Evolutionary conservation across 2,888 invertebrate genomes (phyloP).

Genomic region (Deilephila elpenor): DNA sequence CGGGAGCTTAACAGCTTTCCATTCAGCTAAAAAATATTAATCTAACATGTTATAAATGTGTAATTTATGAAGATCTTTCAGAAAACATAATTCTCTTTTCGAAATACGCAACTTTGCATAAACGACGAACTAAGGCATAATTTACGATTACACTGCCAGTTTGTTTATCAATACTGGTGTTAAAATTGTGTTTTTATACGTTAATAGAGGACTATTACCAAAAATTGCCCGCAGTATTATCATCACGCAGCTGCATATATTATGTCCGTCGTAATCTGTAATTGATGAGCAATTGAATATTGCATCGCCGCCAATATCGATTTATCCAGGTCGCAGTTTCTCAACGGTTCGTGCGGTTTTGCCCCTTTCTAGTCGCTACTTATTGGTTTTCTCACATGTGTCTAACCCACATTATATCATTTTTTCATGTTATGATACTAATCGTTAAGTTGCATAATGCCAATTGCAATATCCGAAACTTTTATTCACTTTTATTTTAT

Average conservation of each 20-base stretch:
- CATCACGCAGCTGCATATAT: not conserved
- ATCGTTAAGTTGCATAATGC: too few relatives aligned
- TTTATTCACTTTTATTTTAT: too few relatives aligned
- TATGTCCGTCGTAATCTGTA: slow-evolving; percentile 17
- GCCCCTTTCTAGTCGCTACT: slow-evolving; percentile 27
- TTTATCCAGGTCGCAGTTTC: slow-evolving; percentile 48
- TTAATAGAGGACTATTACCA: not conserved
- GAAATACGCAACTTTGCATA: too few relatives aligned
- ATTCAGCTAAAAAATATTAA: too few relatives aligned
- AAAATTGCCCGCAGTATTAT: not conserved
- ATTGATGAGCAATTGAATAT: slow-evolving; percentile 45
- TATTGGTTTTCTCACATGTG: slow-evolving; percentile 21
- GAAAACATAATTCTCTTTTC: too few relatives aligned
- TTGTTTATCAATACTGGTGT: not conserved
- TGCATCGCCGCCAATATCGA: slow-evolving; percentile 36
- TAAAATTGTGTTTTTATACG: not conserved
- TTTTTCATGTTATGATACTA: too few relatives aligned
- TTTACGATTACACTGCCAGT: not conserved
- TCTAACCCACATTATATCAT: not conserved
- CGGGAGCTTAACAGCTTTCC: too few relatives aligned
- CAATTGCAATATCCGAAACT: too few relatives aligned
- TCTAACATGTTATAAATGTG: too few relatives aligned
- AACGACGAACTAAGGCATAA: too few relatives aligned
- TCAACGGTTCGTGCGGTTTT: slow-evolving; percentile 45
- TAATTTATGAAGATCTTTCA: too few relatives aligned